Conservation (phyloP, 30 jellyfish, hydroid and myxozoan genomes). For the Haliclystus octoradiatus region DNA sequence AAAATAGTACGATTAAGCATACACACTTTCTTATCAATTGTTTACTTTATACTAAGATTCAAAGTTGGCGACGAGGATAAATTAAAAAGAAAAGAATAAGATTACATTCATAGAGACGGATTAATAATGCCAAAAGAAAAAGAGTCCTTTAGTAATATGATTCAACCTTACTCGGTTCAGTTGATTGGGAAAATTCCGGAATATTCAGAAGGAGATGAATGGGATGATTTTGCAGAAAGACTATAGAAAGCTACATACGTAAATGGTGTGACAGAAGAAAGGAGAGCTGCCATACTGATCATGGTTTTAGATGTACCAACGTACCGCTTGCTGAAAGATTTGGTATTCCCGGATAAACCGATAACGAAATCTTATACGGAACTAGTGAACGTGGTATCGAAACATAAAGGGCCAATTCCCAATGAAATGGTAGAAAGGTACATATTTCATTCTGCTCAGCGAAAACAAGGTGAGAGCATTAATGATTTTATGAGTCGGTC, state of each 20-base stretch:
- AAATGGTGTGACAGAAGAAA: neutral
- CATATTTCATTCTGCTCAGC: slow-evolving; percentile 20
- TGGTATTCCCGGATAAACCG: neutral
- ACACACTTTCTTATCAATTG: too few relatives aligned
- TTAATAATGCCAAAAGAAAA: too few relatives aligned
- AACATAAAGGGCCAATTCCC: slow-evolving; percentile 26
- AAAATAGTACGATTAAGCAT: too few relatives aligned
- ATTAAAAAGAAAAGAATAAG: too few relatives aligned
- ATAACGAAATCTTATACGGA: neutral
- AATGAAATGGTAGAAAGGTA: slow-evolving; percentile 35
- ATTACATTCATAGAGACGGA: too few relatives aligned
- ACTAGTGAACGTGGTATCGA: neutral
- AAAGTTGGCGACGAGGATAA: too few relatives aligned
- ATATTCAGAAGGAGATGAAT: neutral
- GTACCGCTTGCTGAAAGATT: neutral
- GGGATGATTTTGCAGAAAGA: neutral
- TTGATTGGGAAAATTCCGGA: neutral
- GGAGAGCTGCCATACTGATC: neutral
- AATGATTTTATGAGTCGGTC: slow-evolving; percentile 8
- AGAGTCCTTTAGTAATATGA: too few relatives aligned
- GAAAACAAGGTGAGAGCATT: slow-evolving; percentile 23
- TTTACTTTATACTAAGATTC: too few relatives aligned
- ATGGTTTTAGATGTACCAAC: neutral
- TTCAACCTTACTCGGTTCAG: too few relatives aligned
- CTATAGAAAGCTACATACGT: neutral